A percentile compares a stretch with the other conserved stretches of the same genome.
phyloP scores from a whole-genome alignment of 2,113 vertebrate species.

The Macrotus californicus region DNA sequence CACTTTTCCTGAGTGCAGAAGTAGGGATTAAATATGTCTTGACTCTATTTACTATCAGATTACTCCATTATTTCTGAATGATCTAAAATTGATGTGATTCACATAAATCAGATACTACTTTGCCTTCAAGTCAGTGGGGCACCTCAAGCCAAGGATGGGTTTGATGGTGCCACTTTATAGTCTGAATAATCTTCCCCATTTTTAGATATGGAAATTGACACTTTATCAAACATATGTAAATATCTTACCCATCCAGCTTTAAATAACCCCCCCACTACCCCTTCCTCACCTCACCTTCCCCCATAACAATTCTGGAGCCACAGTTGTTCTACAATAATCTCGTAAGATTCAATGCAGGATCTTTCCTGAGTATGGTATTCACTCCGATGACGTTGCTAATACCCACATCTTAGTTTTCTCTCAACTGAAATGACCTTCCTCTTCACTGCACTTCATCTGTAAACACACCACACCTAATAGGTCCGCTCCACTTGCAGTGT shows the following conservation, averaged over 20 bases:
- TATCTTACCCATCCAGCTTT: neutral
- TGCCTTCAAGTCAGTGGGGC: neutral
- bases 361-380: neutral
- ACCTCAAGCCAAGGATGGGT: neutral
- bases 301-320: neutral
- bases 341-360: neutral
- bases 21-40: neutral
- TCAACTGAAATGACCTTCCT: slow-evolving; percentile 9
- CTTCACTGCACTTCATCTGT: neutral
- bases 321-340: neutral
- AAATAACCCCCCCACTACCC: neutral
- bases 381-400: neutral
- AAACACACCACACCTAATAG: slow-evolving; percentile 20
- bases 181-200: neutral
- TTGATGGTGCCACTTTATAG: neutral
- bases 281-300: neutral
- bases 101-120: neutral
- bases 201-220: neutral
- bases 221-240: neutral
- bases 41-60: neutral
- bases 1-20: neutral
- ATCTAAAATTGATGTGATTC: neutral
- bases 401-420: neutral
- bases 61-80: neutral
- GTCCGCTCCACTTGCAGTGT: neutral